Evolutionary conservation across 2,113 vertebrate genomes (phyloP), one percentile per base, ranked within the genome.

Genomic region (Picathartes gymnocephalus): DNA sequence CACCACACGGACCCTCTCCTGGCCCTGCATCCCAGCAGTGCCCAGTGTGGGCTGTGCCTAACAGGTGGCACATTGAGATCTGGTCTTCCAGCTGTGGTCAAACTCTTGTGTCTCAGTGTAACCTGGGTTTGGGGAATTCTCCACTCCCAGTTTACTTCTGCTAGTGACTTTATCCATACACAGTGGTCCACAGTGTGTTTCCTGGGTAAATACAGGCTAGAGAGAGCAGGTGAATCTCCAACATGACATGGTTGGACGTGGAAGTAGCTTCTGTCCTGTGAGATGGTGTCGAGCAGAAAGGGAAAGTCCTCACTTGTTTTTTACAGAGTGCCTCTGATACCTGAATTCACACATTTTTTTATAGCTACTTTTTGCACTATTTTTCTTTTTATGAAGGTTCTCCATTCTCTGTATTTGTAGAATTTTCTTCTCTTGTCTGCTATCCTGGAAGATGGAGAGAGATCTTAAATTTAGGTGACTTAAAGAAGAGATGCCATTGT

Each of bases 241-340:
- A 2, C 0, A 1, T 70, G 51, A n/a, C 5, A 4, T 5, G 4
- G 28, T 58, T 2, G 3, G 44, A 51, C 0, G 0, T 35, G 15
- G 56, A 56, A 87, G 60, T 42, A 70, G 13, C 53, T 62, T 73
- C 28, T 60, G 7, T 73, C 40, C 39, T 40, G 11, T 3, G 4
- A 14, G 58, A 81, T 2, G 6, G 37, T 0, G 0, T 10, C 60
- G 28, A 27, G 77, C 27, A 76, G 56, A 90, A 80, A 47, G 39
- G 48, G 28, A 47, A 70, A 27, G 45, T 27, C n/a, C 28, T 70
- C 44, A 40, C 27, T 56, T 42, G 50, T 10, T 15, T 40, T 57
- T 16, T 65, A 30, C 30, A 35, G 64, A 58, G n/a, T 44, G 15
- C 33, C 65, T 90, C 74, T 47, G 40, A 56, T 91, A 80, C 35